These are phyloP conservation scores for Syrista parreyssii DNA, from an alignment of 2,888 invertebrate species.

Conservation along the genomic window DNA sequence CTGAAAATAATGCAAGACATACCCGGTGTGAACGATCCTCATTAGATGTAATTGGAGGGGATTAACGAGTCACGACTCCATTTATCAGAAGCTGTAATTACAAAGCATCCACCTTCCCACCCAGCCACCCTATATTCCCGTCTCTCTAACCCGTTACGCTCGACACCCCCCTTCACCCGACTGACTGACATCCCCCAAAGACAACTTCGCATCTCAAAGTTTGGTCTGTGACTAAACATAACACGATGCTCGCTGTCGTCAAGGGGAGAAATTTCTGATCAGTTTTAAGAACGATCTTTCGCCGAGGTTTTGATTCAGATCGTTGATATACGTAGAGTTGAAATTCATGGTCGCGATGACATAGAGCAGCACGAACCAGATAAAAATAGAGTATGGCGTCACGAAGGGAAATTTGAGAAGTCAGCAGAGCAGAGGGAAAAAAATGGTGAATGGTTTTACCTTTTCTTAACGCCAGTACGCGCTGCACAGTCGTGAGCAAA, in stretches of 20 bases:
- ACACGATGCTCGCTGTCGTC: constrained; percentile 58
- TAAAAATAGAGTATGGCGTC: not conserved
- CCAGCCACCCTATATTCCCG: not conserved
- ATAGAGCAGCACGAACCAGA: not conserved
- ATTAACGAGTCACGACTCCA: constrained; percentile 64
- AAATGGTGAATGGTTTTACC: not conserved
- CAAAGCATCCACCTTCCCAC: constrained; percentile 50
- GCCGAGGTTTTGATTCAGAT: not conserved
- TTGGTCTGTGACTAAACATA: constrained; percentile 61
- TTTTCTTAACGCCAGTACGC: not conserved
- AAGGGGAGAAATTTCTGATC: constrained; percentile 28
- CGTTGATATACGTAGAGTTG: not conserved
- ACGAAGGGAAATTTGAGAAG: not conserved
- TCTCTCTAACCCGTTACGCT: constrained; percentile 17
- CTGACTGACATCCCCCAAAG: constrained; percentile 61
- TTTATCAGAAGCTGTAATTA: constrained; percentile 64
- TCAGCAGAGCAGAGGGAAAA: not conserved
- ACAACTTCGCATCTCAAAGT: constrained; percentile 58
- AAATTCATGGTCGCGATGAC: not conserved
- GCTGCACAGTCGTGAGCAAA: not conserved
- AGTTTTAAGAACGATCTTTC: not conserved
- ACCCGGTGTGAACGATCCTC: constrained; percentile 52
- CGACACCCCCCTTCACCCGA: constrained; percentile 31
- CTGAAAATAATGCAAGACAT: constrained; percentile 46
- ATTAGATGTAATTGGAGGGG: constrained; percentile 62